phyloP scores from a whole-genome alignment of 2,113 vertebrate genomes.

The Seriola aureovittata region DNA sequence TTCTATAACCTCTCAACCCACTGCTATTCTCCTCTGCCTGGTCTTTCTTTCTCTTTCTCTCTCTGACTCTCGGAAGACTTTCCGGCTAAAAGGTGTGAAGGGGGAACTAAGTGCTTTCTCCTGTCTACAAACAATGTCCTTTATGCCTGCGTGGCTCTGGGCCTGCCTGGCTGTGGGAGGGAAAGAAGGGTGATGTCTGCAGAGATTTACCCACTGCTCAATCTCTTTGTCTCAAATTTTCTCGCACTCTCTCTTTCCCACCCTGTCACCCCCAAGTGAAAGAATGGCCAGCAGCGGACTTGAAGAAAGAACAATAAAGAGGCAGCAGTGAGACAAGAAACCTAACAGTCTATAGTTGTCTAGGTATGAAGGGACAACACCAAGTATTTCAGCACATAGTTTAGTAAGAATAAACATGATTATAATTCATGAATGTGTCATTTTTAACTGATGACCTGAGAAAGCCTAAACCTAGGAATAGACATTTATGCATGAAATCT shows the following conservation, averaged over 20 bases:
- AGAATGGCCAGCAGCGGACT: slow-evolving; percentile 29
- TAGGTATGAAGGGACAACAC: slow-evolving; percentile 18
- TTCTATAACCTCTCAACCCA: slow-evolving; percentile 47
- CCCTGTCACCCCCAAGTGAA: slow-evolving; percentile 27
- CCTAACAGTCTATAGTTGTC: slow-evolving; percentile 2
- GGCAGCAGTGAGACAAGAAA: slow-evolving; percentile 19
- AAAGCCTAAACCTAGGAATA: neutral
- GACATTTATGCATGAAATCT: neutral
- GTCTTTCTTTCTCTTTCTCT: slow-evolving; percentile 42
- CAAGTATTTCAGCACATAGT: neutral
- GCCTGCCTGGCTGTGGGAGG: slow-evolving; percentile 29
- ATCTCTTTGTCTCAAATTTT: slow-evolving; percentile 49
- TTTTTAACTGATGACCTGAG: neutral
- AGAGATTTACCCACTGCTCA: slow-evolving; percentile 62
- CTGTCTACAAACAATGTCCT: slow-evolving; percentile 80
- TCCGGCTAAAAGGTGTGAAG: slow-evolving; percentile 78
- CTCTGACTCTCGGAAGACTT: slow-evolving; percentile 67
- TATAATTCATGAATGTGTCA: neutral
- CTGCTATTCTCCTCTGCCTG: slow-evolving; percentile 40
- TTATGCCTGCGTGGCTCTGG: slow-evolving; percentile 64
- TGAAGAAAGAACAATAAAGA: slow-evolving; percentile 38
- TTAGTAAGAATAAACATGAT: slow-evolving; percentile 18
- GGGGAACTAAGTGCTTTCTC: slow-evolving; percentile 81
- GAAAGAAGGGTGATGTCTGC: slow-evolving; percentile 52
- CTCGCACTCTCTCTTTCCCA: slow-evolving; percentile 16